A percentile compares a stretch with the other conserved stretches of the same genome.
These are phyloP conservation scores for Atherix ibis DNA, from an alignment of 2,888 invertebrate species.

Conservation along the genomic window DNA sequence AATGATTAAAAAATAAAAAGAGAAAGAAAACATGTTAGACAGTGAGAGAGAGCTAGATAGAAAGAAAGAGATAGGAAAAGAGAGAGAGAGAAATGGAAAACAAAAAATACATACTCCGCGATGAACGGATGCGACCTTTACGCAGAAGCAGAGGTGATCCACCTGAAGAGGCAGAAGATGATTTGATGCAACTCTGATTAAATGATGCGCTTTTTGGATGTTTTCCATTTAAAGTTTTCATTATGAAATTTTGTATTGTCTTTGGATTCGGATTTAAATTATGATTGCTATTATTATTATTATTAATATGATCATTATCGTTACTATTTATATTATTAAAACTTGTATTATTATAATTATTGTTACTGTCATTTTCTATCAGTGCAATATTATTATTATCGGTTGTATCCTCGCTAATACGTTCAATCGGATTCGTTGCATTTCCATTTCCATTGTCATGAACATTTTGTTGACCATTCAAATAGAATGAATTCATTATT, in stretches of 20 bases:
- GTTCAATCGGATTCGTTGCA: too few relatives aligned
- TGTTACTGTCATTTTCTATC: slow-evolving; percentile 1
- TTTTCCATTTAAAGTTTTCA: slow-evolving; percentile 5
- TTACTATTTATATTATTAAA: slow-evolving; percentile 5
- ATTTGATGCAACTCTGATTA: slow-evolving; percentile 5
- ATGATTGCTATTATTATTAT: slow-evolving; percentile 7
- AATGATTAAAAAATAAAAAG: not conserved
- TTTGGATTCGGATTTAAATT: slow-evolving; percentile 4
- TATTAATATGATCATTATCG: slow-evolving; percentile 4
- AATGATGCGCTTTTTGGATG: slow-evolving; percentile 4
- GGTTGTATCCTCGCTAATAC: not conserved
- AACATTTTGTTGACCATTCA: too few relatives aligned
- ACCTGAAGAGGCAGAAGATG: slow-evolving; percentile 2
- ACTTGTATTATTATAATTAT: slow-evolving; percentile 4
- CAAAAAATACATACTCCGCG: slow-evolving; percentile 12
- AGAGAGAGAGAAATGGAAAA: slow-evolving; percentile 5
- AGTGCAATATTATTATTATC: slow-evolving; percentile 4
- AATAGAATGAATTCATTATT: too few relatives aligned
- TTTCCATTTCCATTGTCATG: slow-evolving; percentile 2
- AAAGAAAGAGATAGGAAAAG: not conserved
- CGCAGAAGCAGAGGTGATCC: slow-evolving; percentile 6
- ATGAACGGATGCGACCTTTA: slow-evolving; percentile 7
- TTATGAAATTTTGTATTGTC: slow-evolving; percentile 7
- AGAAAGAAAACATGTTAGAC: not conserved
- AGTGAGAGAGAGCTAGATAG: not conserved